Percentiles rank a stretch among this genome's conserved stretches.
Evolutionary conservation across 2,113 vertebrate genomes (phyloP).

Genomic region (Bufo bufo): DNA sequence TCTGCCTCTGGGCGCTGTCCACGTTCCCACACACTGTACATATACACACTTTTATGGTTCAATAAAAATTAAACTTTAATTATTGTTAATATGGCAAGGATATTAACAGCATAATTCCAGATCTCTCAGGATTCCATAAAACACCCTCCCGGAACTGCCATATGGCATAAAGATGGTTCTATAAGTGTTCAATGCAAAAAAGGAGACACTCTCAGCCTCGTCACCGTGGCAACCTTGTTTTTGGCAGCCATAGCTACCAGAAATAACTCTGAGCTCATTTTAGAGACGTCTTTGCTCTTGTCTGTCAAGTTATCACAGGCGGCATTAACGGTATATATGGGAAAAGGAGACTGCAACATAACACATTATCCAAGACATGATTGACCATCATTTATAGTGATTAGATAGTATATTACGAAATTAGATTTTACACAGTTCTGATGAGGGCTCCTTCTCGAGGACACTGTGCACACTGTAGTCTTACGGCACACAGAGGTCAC

Average conservation of each 20-base stretch:
- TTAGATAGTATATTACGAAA: neutral
- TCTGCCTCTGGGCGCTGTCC: neutral
- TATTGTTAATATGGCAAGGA: neutral
- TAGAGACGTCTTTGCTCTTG: conserved; percentile 17
- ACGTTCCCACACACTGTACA: neutral
- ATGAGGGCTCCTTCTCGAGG: no score
- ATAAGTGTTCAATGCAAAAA: conserved; percentile 34
- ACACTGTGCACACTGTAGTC: no score
- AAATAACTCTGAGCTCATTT: conserved; percentile 43
- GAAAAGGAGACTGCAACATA: neutral
- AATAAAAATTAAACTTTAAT: conserved; percentile 12
- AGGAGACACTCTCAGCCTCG: conserved; percentile 5
- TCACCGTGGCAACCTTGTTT: conserved; percentile 49
- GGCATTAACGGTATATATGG: neutral
- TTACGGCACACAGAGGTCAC: no score
- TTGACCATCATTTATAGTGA: neutral
- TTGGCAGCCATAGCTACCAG: conserved; percentile 40
- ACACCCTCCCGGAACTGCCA: conserved; percentile 31
- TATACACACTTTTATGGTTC: neutral
- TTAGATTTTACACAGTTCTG: no score
- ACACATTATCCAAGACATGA: neutral
- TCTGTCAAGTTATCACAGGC: conserved; percentile 36
- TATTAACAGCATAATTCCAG: neutral
- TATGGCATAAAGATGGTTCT: conserved; percentile 39
- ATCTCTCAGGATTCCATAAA: neutral